phyloP scores from a whole-genome alignment of 2,888 invertebrate genomes.

The Calameuta idolon region DNA sequence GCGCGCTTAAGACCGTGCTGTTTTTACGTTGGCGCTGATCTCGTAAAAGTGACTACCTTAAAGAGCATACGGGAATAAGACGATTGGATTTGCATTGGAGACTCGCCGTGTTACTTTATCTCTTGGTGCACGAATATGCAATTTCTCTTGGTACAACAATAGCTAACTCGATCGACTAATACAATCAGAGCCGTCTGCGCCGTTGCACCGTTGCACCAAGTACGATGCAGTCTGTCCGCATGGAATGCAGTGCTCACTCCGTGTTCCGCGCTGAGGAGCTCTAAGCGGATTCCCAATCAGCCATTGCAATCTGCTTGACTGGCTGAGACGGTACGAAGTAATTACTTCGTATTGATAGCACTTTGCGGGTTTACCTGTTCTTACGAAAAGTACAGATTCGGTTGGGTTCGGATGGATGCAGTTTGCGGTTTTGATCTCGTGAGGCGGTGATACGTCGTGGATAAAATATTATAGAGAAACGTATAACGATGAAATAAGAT shows the following conservation, averaged over 20 bases:
- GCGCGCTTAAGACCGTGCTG: too few species aligned
- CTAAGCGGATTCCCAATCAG: slow-evolving; percentile 10
- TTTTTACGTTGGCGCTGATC: too few species aligned
- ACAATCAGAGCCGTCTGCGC: background rate
- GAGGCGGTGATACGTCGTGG: background rate
- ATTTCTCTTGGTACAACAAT: background rate
- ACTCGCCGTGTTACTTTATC: background rate
- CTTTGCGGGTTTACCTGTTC: background rate
- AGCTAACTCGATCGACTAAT: background rate
- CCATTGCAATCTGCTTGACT: slow-evolving; percentile 4
- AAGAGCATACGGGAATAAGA: too few species aligned
- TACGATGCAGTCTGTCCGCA: slow-evolving; percentile 1
- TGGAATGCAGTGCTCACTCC: slow-evolving; percentile 5
- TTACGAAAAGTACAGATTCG: background rate
- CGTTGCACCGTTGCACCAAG: background rate
- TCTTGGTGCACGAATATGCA: background rate
- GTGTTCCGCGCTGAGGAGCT: background rate
- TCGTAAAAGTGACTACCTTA: too few species aligned
- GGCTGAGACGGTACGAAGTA: background rate
- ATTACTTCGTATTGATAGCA: background rate
- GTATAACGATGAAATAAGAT: background rate
- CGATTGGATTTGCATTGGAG: too few species aligned
- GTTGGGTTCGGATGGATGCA: background rate
- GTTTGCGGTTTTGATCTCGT: background rate
- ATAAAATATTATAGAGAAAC: background rate